These are phyloP conservation scores for Steinernema feltiae DNA, from an alignment of 1,140 invertebrate species.

Conservation along the genomic window DNA sequence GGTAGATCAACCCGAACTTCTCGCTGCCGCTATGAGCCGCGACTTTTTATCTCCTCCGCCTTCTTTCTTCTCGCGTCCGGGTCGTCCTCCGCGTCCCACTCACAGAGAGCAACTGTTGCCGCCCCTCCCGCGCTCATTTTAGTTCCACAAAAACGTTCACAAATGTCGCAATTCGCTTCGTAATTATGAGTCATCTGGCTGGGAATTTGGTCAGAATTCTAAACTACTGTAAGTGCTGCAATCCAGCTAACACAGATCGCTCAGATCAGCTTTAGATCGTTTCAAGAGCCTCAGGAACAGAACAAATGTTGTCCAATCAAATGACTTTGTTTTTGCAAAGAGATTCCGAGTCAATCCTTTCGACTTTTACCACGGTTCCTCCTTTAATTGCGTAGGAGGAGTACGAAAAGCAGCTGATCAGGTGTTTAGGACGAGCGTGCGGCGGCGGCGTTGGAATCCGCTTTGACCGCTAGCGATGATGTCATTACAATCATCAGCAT, in stretches of 20 bases:
- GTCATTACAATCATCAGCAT: background rate
- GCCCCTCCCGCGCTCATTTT: background rate
- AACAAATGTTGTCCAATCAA: background rate
- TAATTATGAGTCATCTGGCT: background rate
- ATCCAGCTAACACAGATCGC: background rate
- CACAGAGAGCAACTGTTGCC: background rate
- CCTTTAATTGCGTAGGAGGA: background rate
- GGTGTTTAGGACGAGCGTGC: background rate
- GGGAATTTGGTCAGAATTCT: background rate
- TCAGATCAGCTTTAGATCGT: background rate
- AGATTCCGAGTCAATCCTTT: background rate
- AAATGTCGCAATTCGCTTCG: background rate
- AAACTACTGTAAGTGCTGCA: background rate
- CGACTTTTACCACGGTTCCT: background rate
- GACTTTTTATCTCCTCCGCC: background rate
- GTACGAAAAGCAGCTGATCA: background rate
- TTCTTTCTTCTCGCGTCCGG: background rate
- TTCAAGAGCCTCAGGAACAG: too few species aligned
- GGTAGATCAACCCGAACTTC: slow-evolving; percentile 8
- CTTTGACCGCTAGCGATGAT: background rate
- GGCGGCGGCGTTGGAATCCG: background rate
- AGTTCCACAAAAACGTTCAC: background rate
- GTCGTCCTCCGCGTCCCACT: background rate
- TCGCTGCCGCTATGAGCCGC: background rate
- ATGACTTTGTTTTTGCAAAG: background rate